A percentile compares a stretch with the other conserved stretches of the same genome.
Evolutionary conservation across 2,113 vertebrate species (phyloP).

Genomic region (Tetraodon nigroviridis): DNA sequence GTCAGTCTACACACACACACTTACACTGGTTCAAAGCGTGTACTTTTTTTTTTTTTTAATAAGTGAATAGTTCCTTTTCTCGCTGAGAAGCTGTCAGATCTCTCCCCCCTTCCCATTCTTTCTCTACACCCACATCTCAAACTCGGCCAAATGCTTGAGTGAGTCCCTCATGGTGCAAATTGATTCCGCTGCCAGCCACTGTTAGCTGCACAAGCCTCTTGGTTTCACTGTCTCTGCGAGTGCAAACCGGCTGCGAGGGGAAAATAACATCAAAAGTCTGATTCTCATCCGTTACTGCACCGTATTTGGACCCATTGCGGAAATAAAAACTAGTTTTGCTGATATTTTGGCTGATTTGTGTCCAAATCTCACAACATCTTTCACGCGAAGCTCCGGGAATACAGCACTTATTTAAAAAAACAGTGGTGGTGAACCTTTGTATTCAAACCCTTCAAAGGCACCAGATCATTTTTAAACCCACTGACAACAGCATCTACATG

Average conservation of each 20-base stretch:
- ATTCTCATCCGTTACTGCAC: not conserved
- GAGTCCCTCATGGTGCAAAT: constrained; percentile 52
- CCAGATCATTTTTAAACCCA: not conserved
- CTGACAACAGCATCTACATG: not conserved
- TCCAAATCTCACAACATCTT: not conserved
- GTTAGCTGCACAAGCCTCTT: constrained; percentile 20
- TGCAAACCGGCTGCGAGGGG: constrained; percentile 1
- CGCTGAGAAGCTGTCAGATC: constrained; percentile 42
- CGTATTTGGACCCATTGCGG: not conserved
- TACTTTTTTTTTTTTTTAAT: constrained; percentile 16
- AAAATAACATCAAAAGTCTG: constrained; percentile 2
- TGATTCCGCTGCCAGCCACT: constrained; percentile 41
- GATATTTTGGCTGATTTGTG: not conserved
- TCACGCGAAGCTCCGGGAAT: too few relatives aligned
- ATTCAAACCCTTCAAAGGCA: too few relatives aligned
- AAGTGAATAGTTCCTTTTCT: constrained; percentile 41
- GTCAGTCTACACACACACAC: constrained; percentile 13
- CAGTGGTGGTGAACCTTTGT: too few relatives aligned
- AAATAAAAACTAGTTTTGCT: not conserved
- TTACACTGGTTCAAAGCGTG: constrained; percentile 25
- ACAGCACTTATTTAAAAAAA: too few relatives aligned
- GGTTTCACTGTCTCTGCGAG: constrained; percentile 16
- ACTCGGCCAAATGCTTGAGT: constrained; percentile 51
- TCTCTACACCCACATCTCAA: constrained; percentile 59
- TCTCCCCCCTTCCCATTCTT: constrained; percentile 44